Evolutionary conservation across 2,888 invertebrate genomes (phyloP), one percentile per base, ranked within the genome.

Genomic region (Cecidostiba fungosa): DNA sequence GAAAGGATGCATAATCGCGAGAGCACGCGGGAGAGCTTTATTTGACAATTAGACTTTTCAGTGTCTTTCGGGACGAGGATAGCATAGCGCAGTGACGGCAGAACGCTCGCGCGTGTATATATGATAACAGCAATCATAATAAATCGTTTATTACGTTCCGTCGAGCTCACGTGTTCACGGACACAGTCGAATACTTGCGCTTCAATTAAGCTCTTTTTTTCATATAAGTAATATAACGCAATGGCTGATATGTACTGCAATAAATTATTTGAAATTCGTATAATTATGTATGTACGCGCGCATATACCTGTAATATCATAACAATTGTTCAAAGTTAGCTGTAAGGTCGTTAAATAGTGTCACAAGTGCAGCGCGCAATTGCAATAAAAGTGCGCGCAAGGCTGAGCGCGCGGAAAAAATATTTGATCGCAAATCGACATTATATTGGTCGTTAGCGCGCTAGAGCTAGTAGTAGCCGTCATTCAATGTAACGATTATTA

Each of bases 121-220:
- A 70, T 77, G 84, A 84, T 84, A 84, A 74, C 73, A 54, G 81
- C 82, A 84, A 81, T 86, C 84, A 84, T 84, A 86, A 86, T 86
- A 86, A 86, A 82, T 82, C 77, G 86, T 76, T 84, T 78, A 82
- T 86, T 86, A 73, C 74, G 70, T 62, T 69, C 73, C 50, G 39
- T 6, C 36, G 76, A 43, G 12, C n/a, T 74, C 77, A 74, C 74
- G 78, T 50, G 77, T 23, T 66, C 77, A 69, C 19, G 39, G 82
- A 85, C 39, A 36, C 70, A n/a, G 36, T 26, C 32, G 81, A 74
- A 6, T 39, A 59, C 47, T 59, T 19, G 54, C 54, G 54, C 77
- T 66, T 85, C 32, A 29, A 73, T 74, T 39, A n/a, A 32, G 4
- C 69, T 26, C 32, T 50, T 54, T 39, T 50, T 74, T 36, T 26